Evolutionary conservation across 1,140 invertebrate species (phyloP), one percentile per base, ranked within the genome.

Genomic region (Lutraria rhynchaena): DNA sequence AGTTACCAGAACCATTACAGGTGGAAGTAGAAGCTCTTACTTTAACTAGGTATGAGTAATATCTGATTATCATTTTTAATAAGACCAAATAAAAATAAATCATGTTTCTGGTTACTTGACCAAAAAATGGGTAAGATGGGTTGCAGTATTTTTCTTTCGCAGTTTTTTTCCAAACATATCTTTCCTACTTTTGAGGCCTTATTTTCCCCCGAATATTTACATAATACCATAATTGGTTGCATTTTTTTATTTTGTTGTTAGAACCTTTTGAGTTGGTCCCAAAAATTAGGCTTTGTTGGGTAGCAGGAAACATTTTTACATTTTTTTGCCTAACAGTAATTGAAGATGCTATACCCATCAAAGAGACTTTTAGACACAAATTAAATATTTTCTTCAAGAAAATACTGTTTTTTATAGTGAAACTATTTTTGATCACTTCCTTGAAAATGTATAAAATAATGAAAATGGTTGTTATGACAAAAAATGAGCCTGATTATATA

Each of bases 1-100:
- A 95, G 86, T 90, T 95, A 69, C 94, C 94, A 5, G 93, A 94
- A 77, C 92, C 94, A 53, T 88, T 95, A 65, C 94, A 95, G 88
- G 93, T 94, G 70, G 94, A 95, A 90, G 93, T 95, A 19, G 89
- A 90, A 61, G 88, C 78, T 49, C 35, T 71, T 41, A 51, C 78
- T 11, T 33, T 78, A 46, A 44, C 71, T 27, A 75, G 41, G 71
- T 75, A 57, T 1, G 27, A 29, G 3, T 3, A 19, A 60, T 60
- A 35, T 31, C 19, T 9, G 22, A 13, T 58, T 27, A 13, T 58
- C 7, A 7, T 58, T 17, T 27, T 22, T 27, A 17, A 9, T 11
- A 22, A 58, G 7, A 27, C 55, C 7, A 22, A 13, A 24, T 58
- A 9, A 13, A 13, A 22, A 11, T 9, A 22, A 58, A 22, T 13